Evolutionary conservation across 1,140 invertebrate genomes (phyloP).

Genomic region (Diabrotica undecimpunctata): DNA sequence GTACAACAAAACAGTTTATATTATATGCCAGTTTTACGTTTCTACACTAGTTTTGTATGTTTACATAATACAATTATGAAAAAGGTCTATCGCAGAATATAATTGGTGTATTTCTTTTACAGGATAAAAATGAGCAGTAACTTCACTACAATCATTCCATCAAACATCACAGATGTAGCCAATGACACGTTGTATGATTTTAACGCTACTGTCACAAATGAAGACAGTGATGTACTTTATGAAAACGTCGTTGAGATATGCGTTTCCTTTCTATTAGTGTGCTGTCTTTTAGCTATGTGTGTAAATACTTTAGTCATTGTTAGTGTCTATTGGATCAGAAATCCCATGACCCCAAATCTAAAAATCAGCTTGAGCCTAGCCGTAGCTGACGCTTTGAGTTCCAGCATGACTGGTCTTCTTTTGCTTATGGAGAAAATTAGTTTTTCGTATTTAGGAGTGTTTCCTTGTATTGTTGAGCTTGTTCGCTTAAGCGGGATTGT

Average conservation of each 20-base stretch:
- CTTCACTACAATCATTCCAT: too few species aligned
- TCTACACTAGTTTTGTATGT: too few species aligned
- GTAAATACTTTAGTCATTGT: slow-evolving; percentile 55
- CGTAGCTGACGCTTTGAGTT: slow-evolving; percentile 56
- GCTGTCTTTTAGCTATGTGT: slow-evolving; percentile 48
- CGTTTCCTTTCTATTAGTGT: slow-evolving; percentile 31
- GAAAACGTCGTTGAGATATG: slow-evolving; percentile 14
- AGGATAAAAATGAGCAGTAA: too few species aligned
- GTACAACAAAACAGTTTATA: too few species aligned
- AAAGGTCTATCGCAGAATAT: too few species aligned
- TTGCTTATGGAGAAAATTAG: slow-evolving; percentile 56
- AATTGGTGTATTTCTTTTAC: too few species aligned
- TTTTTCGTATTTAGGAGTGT: slow-evolving; percentile 34
- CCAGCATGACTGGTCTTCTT: slow-evolving; percentile 50
- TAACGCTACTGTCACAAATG: neutral
- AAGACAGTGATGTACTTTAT: neutral
- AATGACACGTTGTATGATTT: neutral
- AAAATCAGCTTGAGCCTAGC: slow-evolving; percentile 59
- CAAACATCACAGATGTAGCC: neutral
- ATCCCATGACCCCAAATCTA: slow-evolving; percentile 56
- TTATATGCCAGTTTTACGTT: too few species aligned
- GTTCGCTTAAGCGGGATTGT: slow-evolving; percentile 42
- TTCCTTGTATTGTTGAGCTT: slow-evolving; percentile 22
- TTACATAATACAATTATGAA: too few species aligned
- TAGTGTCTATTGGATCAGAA: slow-evolving; percentile 53